Evolutionary conservation across 2,113 vertebrate species (phyloP).

Genomic region (Ariopsis seemanni): DNA sequence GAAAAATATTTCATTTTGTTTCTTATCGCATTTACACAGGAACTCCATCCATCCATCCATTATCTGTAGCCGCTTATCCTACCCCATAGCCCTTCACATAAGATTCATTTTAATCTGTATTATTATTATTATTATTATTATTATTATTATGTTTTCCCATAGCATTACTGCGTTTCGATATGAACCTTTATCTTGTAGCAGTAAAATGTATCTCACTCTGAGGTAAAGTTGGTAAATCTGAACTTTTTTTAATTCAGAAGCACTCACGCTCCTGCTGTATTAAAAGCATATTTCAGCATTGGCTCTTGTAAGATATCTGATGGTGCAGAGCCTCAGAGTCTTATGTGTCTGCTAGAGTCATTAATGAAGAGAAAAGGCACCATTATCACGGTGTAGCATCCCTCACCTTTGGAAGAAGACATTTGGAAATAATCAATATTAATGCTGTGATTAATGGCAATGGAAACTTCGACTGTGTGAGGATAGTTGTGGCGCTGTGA

Average conservation of each 20-base stretch:
- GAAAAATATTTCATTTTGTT: no score
- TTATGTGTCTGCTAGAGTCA: conserved; percentile 64
- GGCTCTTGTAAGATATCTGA: conserved; percentile 57
- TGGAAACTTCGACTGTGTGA: conserved; percentile 42
- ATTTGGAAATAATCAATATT: conserved; percentile 71
- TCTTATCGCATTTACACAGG: no score
- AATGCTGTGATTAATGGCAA: conserved; percentile 64
- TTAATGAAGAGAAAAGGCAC: conserved; percentile 63
- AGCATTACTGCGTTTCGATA: neutral
- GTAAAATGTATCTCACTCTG: neutral
- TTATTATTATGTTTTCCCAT: neutral
- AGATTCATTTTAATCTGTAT: neutral
- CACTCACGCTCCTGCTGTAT: conserved; percentile 65
- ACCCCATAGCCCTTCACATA: conserved; percentile 22
- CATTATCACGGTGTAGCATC: conserved; percentile 61
- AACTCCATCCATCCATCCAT: no score
- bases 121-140: neutral
- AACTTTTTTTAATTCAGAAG: conserved; percentile 63
- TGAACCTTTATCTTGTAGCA: neutral
- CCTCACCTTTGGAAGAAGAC: conserved; percentile 49
- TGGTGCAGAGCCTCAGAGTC: conserved; percentile 59
- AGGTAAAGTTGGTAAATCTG: conserved; percentile 28
- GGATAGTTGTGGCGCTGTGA: conserved; percentile 45
- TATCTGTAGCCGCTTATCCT: no score
- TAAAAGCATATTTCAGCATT: conserved; percentile 70